Percentiles rank a stretch among this genome's conserved stretches.
Evolutionary conservation across 2,113 vertebrate genomes (phyloP).

Genomic region (Callithrix jacchus): DNA sequence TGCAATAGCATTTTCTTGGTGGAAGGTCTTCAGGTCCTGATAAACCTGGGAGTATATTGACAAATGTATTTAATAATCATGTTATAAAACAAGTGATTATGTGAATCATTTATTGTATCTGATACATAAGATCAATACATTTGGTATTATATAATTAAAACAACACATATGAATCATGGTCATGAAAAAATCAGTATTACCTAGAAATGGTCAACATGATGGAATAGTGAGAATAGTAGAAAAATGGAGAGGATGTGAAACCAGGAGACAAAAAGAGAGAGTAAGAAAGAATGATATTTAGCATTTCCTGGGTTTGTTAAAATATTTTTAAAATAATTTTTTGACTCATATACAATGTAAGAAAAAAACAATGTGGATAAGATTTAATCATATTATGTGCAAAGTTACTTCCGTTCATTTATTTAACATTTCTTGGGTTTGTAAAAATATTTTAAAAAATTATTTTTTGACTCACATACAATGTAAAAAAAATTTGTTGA

Average conservation of each 20-base stretch:
- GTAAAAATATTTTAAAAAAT: not conserved
- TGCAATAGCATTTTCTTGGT: not conserved
- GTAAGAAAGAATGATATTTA: not conserved
- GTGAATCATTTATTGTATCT: not conserved
- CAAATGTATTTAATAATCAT: not conserved
- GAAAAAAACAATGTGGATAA: not conserved
- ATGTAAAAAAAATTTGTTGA: not conserved
- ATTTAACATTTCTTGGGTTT: not conserved
- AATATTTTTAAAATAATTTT: not conserved
- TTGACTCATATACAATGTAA: not conserved
- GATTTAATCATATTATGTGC: not conserved
- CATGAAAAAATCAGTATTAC: not conserved
- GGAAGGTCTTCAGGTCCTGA: not conserved
- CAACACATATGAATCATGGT: not conserved
- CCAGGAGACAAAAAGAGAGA: not conserved
- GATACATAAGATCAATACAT: not conserved
- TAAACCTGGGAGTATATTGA: not conserved
- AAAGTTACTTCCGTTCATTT: not conserved
- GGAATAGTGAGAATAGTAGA: not conserved
- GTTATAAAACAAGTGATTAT: not conserved
- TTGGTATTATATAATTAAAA: not conserved
- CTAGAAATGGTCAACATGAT: not conserved
- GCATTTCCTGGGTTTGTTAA: not conserved
- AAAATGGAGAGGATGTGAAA: not conserved
- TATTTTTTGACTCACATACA: not conserved